Base-by-base conservation (phyloP, 2,113 vertebrate genomes). In the Leucoraja erinaceus region DNA sequence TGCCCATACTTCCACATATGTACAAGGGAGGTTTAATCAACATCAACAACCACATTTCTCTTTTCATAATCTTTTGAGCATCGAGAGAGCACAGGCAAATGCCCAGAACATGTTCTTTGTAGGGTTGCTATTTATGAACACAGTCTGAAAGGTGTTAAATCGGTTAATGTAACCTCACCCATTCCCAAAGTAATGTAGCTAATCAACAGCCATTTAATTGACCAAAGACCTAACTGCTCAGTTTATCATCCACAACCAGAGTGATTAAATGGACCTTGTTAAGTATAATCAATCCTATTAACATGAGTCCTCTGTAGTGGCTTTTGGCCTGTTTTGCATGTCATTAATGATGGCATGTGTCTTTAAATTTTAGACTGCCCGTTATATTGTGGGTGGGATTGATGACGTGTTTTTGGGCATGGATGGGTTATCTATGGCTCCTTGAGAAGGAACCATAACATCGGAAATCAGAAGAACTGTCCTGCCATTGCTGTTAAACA, bases 241-340 rank as follows among this genome's bases (percentile, higher is more conserved):
- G 61, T 70, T 90, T 90, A 90, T 90, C 88, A 90, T 90, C 31
- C 66, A 90, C 59, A 90, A 33, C 88, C 70, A 38, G n/a, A 68
- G n/a, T 90, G 86, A 90, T 90, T 63, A 90, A 68, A 90, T 90
- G 88, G 63, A 70, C 63, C 63, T 90, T 63, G 66, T 90, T 90
- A 90, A 33, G 31, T 31, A 90, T 68, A 68, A 70, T 90, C 88
- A 90, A 70, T 31, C 88, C 61, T 70, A 90, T 90, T 90, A 90
- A 90, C 88, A 90, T 90, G 59, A 68, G 88, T 31, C 63, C 88
- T 38, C 88, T 70, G 63, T 90, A 18, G n/a, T n/a, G n/a, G n/a
- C n/a, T n/a, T n/a, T n/a, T n/a, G n/a, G n/a, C n/a, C n/a, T n/a
- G n/a, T n/a, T n/a, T n/a, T n/a, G n/a, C n/a, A n/a, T n/a, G n/a